phyloP scores from a whole-genome alignment of 2,113 vertebrate species.

The Uria aalge region DNA sequence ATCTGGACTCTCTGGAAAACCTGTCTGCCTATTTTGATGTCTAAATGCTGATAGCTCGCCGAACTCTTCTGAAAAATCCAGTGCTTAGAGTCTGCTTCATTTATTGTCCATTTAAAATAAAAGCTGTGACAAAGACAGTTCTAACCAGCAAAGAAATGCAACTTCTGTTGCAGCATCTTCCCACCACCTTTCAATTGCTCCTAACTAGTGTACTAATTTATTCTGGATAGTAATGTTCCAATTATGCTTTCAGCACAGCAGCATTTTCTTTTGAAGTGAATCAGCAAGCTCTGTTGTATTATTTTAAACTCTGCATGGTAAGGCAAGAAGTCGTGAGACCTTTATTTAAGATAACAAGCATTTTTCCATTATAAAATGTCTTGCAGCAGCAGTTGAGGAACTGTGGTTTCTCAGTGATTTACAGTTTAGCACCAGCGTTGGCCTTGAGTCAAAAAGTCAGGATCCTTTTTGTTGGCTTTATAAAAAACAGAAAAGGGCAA shows the following conservation, averaged over 20 bases:
- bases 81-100: background rate
- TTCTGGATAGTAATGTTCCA: conserved; percentile 8
- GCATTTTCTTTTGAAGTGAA: conserved; percentile 42
- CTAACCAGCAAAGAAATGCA: background rate
- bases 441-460: background rate
- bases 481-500: background rate
- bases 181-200: background rate
- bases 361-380: background rate
- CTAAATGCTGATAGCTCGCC: background rate
- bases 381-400: background rate
- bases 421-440: background rate
- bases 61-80: background rate
- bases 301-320: background rate
- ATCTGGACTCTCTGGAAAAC: background rate
- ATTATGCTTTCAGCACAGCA: conserved; percentile 12
- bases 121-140: background rate
- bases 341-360: background rate
- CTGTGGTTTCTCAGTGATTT: background rate
- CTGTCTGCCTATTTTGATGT: background rate
- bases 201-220: background rate
- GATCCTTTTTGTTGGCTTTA: background rate
- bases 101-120: background rate
- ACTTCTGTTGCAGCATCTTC: conserved; percentile 3
- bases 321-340: background rate
- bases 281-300: background rate